These are phyloP conservation scores for Archips crataeganus DNA, from an alignment of 2,888 invertebrate species.

Conservation along the genomic window DNA sequence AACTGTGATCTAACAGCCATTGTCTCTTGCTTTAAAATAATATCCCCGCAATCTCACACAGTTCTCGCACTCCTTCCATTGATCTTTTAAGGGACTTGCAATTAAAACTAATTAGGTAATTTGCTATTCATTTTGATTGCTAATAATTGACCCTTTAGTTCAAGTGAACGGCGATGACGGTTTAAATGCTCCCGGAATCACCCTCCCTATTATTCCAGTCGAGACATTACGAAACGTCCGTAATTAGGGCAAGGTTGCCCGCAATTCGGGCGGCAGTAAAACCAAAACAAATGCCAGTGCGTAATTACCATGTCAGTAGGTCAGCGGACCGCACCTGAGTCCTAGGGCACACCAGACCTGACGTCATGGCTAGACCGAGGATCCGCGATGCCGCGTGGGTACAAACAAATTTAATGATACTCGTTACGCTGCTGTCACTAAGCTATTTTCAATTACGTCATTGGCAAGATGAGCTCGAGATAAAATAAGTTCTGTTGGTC, in stretches of 20 bases:
- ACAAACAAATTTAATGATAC: background rate
- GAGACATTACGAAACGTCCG: background rate
- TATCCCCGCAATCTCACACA: no score
- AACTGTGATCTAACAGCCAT: no score
- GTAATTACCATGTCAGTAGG: conserved; percentile 29
- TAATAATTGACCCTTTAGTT: background rate
- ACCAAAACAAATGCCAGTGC: conserved; percentile 15
- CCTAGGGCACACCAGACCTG: conserved; percentile 24
- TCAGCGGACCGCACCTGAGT: conserved; percentile 13
- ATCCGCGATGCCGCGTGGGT: background rate
- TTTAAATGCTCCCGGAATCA: background rate
- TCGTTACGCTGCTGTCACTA: background rate
- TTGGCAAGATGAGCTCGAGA: background rate
- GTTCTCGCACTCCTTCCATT: no score
- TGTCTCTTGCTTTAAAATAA: no score
- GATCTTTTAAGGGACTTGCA: no score
- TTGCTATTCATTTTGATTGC: no score
- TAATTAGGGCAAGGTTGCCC: conserved; percentile 32
- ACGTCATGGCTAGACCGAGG: conserved; percentile 13
- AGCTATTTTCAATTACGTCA: background rate
- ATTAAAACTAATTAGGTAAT: no score
- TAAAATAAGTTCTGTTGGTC: background rate
- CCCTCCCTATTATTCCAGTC: background rate
- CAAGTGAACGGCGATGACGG: background rate
- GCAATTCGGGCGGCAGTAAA: conserved; percentile 27